Evolutionary conservation across 1,140 invertebrate genomes (phyloP).

Genomic region (Atta cephalotes): DNA sequence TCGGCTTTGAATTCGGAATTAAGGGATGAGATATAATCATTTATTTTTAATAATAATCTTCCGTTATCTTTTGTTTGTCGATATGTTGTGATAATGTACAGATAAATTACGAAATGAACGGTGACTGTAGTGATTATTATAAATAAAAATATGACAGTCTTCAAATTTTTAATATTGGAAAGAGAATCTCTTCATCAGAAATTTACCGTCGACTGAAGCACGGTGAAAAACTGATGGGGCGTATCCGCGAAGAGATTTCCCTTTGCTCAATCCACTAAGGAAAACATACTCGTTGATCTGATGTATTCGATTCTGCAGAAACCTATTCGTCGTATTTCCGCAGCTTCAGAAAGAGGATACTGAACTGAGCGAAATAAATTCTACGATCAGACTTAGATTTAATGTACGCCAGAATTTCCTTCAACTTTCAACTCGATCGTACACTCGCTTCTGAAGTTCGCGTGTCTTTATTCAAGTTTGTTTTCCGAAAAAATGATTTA

Average conservation of each 20-base stretch:
- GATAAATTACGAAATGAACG: conserved; percentile 12
- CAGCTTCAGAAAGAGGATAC: conserved; percentile 4
- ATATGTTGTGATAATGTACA: not conserved
- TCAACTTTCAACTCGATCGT: not conserved
- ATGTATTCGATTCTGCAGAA: not conserved
- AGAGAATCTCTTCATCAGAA: conserved; percentile 29
- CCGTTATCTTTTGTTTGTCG: conserved; percentile 2
- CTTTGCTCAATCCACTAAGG: not conserved
- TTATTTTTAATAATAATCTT: not conserved
- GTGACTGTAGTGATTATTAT: not conserved
- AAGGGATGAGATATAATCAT: not conserved
- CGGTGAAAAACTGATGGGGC: not conserved
- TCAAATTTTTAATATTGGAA: conserved; percentile 15
- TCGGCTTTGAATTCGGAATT: not conserved
- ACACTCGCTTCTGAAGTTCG: not conserved
- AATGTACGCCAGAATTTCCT: conserved; percentile 38
- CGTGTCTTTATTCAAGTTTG: conserved; percentile 6
- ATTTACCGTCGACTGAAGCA: conserved; percentile 17
- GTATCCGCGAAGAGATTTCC: not conserved
- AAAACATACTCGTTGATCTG: conserved; percentile 35
- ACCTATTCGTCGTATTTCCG: conserved; percentile 21
- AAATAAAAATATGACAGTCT: conserved; percentile 10
- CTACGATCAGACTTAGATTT: conserved; percentile 25
- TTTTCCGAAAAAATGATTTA: not conserved
- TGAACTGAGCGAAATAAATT: conserved; percentile 51